These are phyloP conservation scores for Acanthornis magna DNA, from an alignment of 2,797 vertebrate genomes.

Conservation along the genomic window DNA sequence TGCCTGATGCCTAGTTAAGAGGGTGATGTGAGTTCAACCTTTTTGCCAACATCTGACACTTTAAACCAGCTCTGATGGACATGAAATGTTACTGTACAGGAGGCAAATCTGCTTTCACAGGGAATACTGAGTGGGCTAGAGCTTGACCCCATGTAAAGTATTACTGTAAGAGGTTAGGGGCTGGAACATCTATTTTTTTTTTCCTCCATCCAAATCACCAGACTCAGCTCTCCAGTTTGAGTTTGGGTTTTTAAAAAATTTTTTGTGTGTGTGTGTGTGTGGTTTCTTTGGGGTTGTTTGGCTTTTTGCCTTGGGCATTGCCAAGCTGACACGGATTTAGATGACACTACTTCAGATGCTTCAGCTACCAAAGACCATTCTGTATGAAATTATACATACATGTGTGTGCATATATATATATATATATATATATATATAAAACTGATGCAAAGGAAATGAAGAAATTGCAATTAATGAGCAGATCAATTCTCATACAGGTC, in stretches of 20 bases:
- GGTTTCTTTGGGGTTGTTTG: background rate
- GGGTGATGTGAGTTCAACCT: background rate
- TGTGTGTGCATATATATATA: background rate
- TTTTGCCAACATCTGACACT: background rate
- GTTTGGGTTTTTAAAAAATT: accelerated
- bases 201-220: background rate
- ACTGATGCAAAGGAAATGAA: background rate
- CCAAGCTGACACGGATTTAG: background rate
- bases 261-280: background rate
- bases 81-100: background rate
- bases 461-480: background rate
- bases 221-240: background rate
- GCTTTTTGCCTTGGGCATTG: background rate
- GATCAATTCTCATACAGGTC: background rate
- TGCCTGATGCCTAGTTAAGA: background rate
- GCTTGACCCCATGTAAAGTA: background rate
- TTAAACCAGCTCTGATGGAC: background rate
- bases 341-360: background rate
- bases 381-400: accelerated
- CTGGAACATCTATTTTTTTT: background rate
- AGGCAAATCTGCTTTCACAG: background rate
- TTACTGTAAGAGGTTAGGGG: background rate
- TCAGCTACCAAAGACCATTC: background rate
- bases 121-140: background rate
- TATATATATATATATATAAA: background rate